phyloP scores from a whole-genome alignment of 2,888 invertebrate genomes.

The Agonopterix heracliana region DNA sequence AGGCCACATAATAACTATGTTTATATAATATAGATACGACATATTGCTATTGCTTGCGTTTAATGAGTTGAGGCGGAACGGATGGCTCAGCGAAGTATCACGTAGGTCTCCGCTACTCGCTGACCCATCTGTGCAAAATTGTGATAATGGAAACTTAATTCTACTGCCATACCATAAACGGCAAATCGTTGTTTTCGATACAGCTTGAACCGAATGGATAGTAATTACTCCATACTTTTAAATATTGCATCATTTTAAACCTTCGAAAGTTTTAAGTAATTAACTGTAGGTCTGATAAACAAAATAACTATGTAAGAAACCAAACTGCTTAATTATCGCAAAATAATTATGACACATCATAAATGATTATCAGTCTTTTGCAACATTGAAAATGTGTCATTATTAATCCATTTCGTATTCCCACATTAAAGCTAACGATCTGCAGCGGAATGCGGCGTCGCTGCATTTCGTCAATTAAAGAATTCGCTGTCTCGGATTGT shows the following conservation, averaged over 20 bases:
- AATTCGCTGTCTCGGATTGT: slow-evolving; percentile 58
- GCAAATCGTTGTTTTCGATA: no score
- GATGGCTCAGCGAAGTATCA: neutral
- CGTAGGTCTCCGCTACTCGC: neutral
- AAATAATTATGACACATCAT: slow-evolving; percentile 5
- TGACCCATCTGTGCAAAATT: no score
- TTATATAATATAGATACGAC: slow-evolving; percentile 10
- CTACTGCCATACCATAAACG: no score
- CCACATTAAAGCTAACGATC: slow-evolving; percentile 61
- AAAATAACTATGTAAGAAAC: neutral
- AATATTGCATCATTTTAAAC: no score
- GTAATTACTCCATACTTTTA: no score
- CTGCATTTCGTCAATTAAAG: slow-evolving; percentile 70
- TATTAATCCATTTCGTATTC: slow-evolving; percentile 49
- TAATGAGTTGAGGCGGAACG: slow-evolving; percentile 5
- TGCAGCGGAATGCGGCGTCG: slow-evolving; percentile 48
- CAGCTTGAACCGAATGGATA: no score
- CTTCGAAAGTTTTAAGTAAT: no score
- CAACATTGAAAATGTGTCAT: slow-evolving; percentile 23
- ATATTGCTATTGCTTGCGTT: slow-evolving; percentile 3
- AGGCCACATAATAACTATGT: slow-evolving; percentile 12
- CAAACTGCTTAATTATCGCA: neutral
- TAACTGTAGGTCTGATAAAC: neutral
- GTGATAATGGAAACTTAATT: no score
- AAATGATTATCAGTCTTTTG: slow-evolving; percentile 6